A percentile compares a stretch with the other conserved stretches of the same genome.
phyloP scores from a whole-genome alignment of 2,113 vertebrate genomes.

The Ariopsis seemanni region DNA sequence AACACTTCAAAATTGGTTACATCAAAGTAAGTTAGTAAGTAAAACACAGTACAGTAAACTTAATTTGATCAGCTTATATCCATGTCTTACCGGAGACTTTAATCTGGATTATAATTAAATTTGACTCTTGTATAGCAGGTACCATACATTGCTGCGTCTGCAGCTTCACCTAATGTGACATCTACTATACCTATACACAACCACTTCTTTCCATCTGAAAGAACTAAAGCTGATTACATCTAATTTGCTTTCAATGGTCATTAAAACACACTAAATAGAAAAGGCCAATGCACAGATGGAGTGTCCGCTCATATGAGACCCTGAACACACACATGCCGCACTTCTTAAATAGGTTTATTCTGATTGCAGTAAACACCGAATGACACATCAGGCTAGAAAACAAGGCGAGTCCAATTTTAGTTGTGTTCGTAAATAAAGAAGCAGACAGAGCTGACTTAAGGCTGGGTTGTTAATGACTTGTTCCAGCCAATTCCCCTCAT shows the following conservation, averaged over 20 bases:
- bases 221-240: neutral
- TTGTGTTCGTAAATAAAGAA: neutral
- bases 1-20: too few relatives aligned
- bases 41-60: too few relatives aligned
- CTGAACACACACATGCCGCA: neutral
- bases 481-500: conserved; percentile 4
- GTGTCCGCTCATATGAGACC: neutral
- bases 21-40: too few relatives aligned
- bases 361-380: neutral
- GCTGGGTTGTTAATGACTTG: neutral
- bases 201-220: neutral
- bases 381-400: neutral
- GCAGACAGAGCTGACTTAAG: neutral
- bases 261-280: neutral
- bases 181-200: neutral
- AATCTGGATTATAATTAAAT: neutral
- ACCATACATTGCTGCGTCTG: neutral
- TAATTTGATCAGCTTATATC: neutral
- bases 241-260: neutral
- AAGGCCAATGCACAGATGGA: neutral
- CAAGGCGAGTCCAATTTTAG: neutral
- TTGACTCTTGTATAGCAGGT: neutral
- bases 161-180: neutral
- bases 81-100: neutral
- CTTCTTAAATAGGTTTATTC: neutral